These are phyloP conservation scores for Pseudolaguvia tuberculata DNA, from an alignment of 2,113 vertebrate genomes.

Conservation along the genomic window DNA sequence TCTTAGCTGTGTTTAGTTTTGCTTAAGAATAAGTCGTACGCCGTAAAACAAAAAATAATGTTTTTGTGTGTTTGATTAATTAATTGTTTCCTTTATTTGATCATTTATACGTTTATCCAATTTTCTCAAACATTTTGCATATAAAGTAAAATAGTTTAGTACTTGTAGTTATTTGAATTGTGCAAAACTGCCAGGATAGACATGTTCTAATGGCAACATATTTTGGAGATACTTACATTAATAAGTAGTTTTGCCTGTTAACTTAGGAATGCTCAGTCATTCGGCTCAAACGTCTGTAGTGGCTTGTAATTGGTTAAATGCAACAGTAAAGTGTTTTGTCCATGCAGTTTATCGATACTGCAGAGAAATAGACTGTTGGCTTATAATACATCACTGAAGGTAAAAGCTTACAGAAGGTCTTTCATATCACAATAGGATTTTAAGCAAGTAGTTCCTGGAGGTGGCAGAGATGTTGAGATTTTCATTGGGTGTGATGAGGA, in stretches of 20 bases:
- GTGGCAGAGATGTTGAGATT: too few species aligned
- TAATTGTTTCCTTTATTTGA: too few species aligned
- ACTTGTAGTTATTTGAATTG: neutral
- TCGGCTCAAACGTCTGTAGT: neutral
- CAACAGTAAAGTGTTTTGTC: neutral
- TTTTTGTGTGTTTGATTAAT: neutral
- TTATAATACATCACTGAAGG: neutral
- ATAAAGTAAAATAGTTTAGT: neutral
- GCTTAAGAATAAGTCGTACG: neutral
- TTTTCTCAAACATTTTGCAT: neutral
- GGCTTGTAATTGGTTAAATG: neutral
- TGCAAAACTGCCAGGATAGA: neutral
- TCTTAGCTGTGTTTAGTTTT: slow-evolving; percentile 1
- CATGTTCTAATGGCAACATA: neutral
- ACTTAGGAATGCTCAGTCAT: too few species aligned
- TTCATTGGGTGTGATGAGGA: too few species aligned
- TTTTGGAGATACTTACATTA: slow-evolving; percentile 1
- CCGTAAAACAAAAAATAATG: neutral
- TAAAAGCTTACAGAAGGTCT: too few species aligned
- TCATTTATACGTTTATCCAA: too few species aligned
- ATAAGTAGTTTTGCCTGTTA: too few species aligned
- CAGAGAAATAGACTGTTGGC: neutral
- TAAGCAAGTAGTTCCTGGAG: too few species aligned
- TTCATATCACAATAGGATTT: too few species aligned
- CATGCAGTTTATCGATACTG: neutral